Evolutionary conservation across 2,888 invertebrate species (phyloP), one percentile per base, ranked within the genome.

Genomic region (Linnaemya tessellans): DNA sequence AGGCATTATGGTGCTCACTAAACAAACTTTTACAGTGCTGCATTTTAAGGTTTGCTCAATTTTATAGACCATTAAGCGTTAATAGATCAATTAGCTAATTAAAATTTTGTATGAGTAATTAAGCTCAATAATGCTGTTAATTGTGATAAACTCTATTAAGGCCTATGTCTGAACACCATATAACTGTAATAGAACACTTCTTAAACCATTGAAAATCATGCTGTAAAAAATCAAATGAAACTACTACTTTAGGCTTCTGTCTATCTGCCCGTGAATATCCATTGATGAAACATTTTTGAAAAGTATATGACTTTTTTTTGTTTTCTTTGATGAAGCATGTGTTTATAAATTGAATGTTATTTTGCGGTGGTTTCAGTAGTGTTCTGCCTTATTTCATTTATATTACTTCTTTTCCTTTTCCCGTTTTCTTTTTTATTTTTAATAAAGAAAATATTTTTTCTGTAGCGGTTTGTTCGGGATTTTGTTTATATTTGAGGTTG

Each of bases 401-500:
- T 60, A 67, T 71, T 79, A 70, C 20, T 73, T 54, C 1, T 74
- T 74, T 67, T 73, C 22, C 67, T 43, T 80, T 58, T 73, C 20
- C 25, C 25, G 56, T 77, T 65, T 73, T 80, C 73, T 77, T 87
- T 75, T 74, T 80, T 86, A 86, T 73, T 10, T 9, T 41, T 41
- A 11, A 13, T 41, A 62, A 58, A 80, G 80, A 86, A 18, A 22
- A 49, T 67, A 5, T 54, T 60, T 62, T 60, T 49, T 81, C 65
- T 54, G 4, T 68, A 20, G 79, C 51, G 80, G 67, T 80, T 67
- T 83, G 56, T 86, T 78, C 79, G 54, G 60, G 22, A n/a, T 60
- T 80, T 86, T 87, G 84, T 87, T 87, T 84, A 86, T 75, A 68
- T 81, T 84, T 78, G 65, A 82, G 71, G 60, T 80, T 71, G 58